phyloP scores from a whole-genome alignment of 2,113 vertebrate species.

The Todiramphus saurophagus region DNA sequence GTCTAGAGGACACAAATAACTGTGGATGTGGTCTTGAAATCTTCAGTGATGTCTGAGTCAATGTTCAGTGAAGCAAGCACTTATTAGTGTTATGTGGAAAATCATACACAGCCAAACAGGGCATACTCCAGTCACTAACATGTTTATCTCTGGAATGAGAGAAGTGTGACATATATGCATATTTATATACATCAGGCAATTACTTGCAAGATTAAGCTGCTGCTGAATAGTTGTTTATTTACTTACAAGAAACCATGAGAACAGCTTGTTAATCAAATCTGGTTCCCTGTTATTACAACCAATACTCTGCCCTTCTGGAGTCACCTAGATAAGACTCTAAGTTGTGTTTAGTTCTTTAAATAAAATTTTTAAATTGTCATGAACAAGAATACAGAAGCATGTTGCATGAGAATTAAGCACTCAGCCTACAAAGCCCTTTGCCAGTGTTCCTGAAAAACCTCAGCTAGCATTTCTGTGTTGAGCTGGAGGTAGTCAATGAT shows the following conservation, averaged over 20 bases:
- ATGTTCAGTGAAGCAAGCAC: background rate
- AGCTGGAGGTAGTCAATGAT: background rate
- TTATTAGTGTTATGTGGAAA: background rate
- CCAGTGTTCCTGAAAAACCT: background rate
- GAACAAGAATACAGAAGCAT: background rate
- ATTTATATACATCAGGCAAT: background rate
- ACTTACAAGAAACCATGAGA: background rate
- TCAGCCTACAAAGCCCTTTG: background rate
- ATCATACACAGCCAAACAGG: background rate
- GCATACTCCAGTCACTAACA: background rate
- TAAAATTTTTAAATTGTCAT: background rate
- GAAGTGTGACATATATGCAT: background rate
- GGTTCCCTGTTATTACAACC: background rate
- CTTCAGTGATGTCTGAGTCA: background rate
- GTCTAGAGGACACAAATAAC: background rate
- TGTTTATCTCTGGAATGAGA: background rate
- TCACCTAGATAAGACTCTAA: fast-evolving
- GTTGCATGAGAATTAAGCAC: background rate
- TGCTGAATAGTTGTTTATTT: background rate
- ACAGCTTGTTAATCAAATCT: background rate
- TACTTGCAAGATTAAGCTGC: background rate
- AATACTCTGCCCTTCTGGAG: background rate
- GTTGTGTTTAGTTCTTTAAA: background rate
- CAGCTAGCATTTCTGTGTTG: background rate
- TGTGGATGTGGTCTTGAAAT: background rate